These are phyloP conservation scores for Nanorana parkeri DNA, from an alignment of 2,113 vertebrate species.

Conservation along the genomic window DNA sequence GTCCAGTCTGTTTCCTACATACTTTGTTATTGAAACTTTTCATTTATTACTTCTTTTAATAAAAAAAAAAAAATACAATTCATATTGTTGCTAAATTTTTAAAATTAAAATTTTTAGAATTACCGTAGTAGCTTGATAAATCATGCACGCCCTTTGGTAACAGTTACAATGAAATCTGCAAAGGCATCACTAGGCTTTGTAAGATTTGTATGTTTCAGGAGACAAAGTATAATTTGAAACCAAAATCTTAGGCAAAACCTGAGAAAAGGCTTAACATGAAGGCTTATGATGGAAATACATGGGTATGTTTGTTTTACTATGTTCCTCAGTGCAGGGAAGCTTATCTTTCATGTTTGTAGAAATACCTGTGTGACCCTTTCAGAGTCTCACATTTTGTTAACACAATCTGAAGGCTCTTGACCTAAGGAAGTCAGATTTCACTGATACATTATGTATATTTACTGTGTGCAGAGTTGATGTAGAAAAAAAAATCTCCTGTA, in stretches of 20 bases:
- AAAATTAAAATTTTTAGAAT: too few species aligned
- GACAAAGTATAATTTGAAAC: too few species aligned
- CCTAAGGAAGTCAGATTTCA: neutral
- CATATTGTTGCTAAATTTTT: too few species aligned
- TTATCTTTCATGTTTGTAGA: neutral
- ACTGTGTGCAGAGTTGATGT: constrained; percentile 10
- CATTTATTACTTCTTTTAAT: too few species aligned
- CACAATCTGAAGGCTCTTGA: constrained; percentile 12
- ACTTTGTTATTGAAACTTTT: too few species aligned
- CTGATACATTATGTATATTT: constrained; percentile 1
- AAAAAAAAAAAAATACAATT: too few species aligned
- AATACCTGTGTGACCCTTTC: neutral
- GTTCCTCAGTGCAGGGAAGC: neutral
- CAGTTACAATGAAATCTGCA: too few species aligned
- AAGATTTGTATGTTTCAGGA: too few species aligned
- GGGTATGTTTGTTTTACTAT: neutral
- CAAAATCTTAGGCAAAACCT: neutral
- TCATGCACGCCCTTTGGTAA: too few species aligned
- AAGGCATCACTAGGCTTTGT: too few species aligned
- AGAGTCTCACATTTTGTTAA: neutral
- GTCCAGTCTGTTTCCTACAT: too few species aligned
- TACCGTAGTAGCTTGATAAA: too few species aligned
- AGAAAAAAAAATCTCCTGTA: neutral
- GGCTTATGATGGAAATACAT: neutral
- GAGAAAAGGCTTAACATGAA: neutral